Evolutionary conservation across 2,888 invertebrate genomes (phyloP).

Genomic region (Aproaerema taeniolella): DNA sequence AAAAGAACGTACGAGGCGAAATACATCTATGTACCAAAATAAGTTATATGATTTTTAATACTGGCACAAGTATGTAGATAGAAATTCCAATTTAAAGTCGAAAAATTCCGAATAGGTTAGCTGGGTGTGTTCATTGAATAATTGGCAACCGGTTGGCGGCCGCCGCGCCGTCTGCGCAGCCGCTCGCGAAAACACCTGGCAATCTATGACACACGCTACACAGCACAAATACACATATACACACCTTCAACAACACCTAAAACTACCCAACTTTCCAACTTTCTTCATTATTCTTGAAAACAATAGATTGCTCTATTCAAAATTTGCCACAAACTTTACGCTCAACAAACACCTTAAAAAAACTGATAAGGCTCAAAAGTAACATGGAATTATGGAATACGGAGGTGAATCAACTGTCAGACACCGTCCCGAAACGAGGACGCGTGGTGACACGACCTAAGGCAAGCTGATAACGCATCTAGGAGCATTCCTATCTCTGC

Average conservation of each 20-base stretch:
- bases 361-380: conserved; percentile 16
- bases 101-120: conserved; percentile 25
- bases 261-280: conserved; percentile 25
- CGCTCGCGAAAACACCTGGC: conserved; percentile 34
- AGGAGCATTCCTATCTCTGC: conserved; percentile 45
- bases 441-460: conserved; percentile 56
- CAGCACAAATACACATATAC: not conserved
- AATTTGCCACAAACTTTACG: conserved; percentile 2
- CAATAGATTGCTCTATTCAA: too few species aligned
- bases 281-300: conserved; percentile 21
- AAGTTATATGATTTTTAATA: too few species aligned
- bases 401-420: conserved; percentile 34
- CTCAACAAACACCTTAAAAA: not conserved
- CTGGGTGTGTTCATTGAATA: conserved; percentile 29
- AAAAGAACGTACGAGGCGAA: too few species aligned
- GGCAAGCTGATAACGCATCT: conserved; percentile 57
- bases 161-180: conserved; percentile 59
- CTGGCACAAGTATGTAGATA: too few species aligned
- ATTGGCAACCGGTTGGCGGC: conserved; percentile 44
- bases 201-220: not conserved
- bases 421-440: conserved; percentile 44
- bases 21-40: too few species aligned
- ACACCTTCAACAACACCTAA: too few species aligned
- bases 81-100: conserved; percentile 7
- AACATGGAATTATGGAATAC: conserved; percentile 13